Conservation (phyloP, 2,113 vertebrate species). For the Ochotona curzoniae region DNA sequence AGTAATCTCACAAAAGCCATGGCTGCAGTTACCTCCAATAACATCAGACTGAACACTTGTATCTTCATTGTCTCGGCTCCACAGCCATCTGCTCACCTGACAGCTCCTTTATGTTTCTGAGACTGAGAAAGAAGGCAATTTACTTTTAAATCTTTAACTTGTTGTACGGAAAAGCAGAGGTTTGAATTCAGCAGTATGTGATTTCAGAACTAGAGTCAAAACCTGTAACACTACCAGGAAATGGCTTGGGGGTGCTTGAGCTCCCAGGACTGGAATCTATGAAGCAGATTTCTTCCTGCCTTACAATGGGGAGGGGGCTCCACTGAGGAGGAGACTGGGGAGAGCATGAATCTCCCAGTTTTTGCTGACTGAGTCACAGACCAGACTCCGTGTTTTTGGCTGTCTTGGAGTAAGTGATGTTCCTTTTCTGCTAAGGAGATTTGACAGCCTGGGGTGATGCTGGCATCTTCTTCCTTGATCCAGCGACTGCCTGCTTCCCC, state of each 20-base stretch:
- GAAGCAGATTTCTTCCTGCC: background rate
- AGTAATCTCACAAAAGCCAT: background rate
- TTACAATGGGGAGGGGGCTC: background rate
- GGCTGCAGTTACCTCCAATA: background rate
- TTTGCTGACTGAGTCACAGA: background rate
- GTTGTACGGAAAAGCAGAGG: slow-evolving; percentile 20
- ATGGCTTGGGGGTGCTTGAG: background rate
- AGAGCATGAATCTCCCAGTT: background rate
- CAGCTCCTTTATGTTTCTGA: slow-evolving; percentile 7
- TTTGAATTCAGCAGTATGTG: background rate
- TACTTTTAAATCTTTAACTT: slow-evolving; percentile 7
- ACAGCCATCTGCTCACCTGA: background rate
- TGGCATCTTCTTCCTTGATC: background rate
- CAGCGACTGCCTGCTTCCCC: background rate
- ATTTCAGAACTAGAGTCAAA: slow-evolving; percentile 29
- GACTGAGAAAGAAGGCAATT: background rate
- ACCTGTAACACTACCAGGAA: background rate
- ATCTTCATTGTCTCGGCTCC: slow-evolving; percentile 4
- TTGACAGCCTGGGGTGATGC: background rate
- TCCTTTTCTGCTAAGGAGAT: background rate
- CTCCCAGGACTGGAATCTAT: background rate
- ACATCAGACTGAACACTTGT: background rate
- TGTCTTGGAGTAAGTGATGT: background rate
- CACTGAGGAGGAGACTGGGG: background rate
- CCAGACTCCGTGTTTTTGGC: background rate